A percentile compares a stretch with the other conserved stretches of the same genome.
These are phyloP conservation scores for Eledona agricola DNA, from an alignment of 2,888 invertebrate genomes.

Conservation along the genomic window DNA sequence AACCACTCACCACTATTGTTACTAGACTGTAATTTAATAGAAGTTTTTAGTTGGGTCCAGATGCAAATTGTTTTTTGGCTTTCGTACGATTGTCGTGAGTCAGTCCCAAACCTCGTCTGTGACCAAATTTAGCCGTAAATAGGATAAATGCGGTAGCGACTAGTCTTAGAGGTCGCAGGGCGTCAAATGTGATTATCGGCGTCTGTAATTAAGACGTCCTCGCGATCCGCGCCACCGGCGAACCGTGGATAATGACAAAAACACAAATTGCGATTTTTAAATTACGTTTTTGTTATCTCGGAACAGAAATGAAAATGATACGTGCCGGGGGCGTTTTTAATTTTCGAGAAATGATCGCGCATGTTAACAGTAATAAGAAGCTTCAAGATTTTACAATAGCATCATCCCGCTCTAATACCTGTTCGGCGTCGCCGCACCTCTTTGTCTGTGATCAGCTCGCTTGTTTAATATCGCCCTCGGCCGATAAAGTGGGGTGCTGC, in stretches of 20 bases:
- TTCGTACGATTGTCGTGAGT: too few species aligned
- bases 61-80: too few species aligned
- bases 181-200: too few species aligned
- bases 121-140: too few species aligned
- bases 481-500: slow-evolving; percentile 58
- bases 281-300: slow-evolving; percentile 62
- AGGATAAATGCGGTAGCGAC: too few species aligned
- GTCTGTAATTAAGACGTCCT: slow-evolving; percentile 25
- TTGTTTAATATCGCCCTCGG: slow-evolving; percentile 59
- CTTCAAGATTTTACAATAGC: slow-evolving; percentile 59
- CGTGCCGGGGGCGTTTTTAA: slow-evolving; percentile 62
- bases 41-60: too few species aligned
- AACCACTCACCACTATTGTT: too few species aligned
- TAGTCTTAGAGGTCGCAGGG: too few species aligned
- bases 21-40: too few species aligned
- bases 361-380: slow-evolving; percentile 61
- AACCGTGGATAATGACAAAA: slow-evolving; percentile 57
- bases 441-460: slow-evolving; percentile 46
- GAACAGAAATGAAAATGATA: slow-evolving; percentile 61
- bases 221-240: slow-evolving; percentile 16
- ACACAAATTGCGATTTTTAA: slow-evolving; percentile 62
- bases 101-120: too few species aligned
- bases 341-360: slow-evolving; percentile 63
- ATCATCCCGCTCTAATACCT: slow-evolving; percentile 51
- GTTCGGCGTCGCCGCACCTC: slow-evolving; percentile 38